Evolutionary conservation across 2,888 invertebrate genomes (phyloP), one percentile per base, ranked within the genome.

Genomic region (Trichacis sp.): DNA sequence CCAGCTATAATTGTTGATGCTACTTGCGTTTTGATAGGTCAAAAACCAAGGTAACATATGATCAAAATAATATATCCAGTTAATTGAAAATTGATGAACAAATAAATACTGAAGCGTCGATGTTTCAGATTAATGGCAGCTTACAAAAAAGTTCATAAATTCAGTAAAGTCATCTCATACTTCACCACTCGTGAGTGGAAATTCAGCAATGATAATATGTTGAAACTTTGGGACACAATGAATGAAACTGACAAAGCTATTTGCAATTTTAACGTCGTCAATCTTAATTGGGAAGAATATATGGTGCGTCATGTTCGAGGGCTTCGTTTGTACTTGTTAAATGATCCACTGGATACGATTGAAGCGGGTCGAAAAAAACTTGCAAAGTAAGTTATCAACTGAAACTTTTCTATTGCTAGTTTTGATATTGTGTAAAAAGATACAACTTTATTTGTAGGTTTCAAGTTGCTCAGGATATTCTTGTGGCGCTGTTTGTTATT

Each of bases 181-280:
- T 96, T 96, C 85, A 90, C 91, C 1, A 89, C 87, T 8, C 88
- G 90, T 65, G 89, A 93, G 68, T 96, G 95, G 95, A 84, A 85
- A 42, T 93, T 93, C 77, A 82, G 85, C 1, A 90, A 90, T 68
- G 83, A 85, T 6, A 89, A 89, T 55, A 88, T 90, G 0, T 75
- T 87, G 12, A 83, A 78, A 1, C 87, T 94, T 72, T 90, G 90
- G 88, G 79, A 85, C 0, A 86, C 86, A 0, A 77, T 93, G 47
- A 86, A 87, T 0, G 81, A 85, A 0, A 80, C 80, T 0, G 93
- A 92, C 77, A 86, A 86, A 62, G 82, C 88, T 38, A 83, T 89
- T 0, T 94, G 93, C 76, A 88, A 91, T n/a, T 94, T 94, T 78
- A 90, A 90, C 77, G 86, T 93, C 56, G 84, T 84, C 0, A 87